Evolutionary conservation across 2,888 invertebrate species (phyloP), one percentile per base, ranked within the genome.

Genomic region (Ischnus inquisitorius): DNA sequence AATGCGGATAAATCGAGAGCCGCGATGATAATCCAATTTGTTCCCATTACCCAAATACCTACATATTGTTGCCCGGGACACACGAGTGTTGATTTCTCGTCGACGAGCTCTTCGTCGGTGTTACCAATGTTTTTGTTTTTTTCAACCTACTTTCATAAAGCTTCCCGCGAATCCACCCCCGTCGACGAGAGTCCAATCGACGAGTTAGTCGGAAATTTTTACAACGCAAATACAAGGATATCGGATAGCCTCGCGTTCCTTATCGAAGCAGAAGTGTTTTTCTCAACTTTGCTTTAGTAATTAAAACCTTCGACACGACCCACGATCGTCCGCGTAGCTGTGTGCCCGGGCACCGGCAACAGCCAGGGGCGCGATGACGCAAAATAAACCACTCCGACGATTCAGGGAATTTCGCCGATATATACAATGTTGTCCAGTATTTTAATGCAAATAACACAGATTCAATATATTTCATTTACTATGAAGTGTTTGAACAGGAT

Each of bases 11-110:
- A 34, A 34, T 34, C 34, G 34, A 41, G 3, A 4, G 25, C 12
- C 8, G 16, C 25, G 19, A 69, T 22, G 39, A 6, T 14, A 41
- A 57, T 1, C 12, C 57, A 22, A 41, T 34, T 71, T 80, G 83
- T 80, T 51, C 83, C 74, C 77, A 62, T 84, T 84, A 84, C 80
- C 84, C 80, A 74, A 78, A 80, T 84, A 84, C 84, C 78, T 57
- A 78, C 69, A 78, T 83, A 83, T 78, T 68, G 72, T 67, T 80
- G 34, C 65, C 43, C 51, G 65, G n/a, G 83, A 76, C 77, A 69
- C 34, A 12, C 48, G 16, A 79, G n/a, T 60, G 76, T 76, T 34
- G 64, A 79, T 71, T 83, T 76, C 76, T 67, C 83, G 48, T 48
- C 68, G 25, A 12, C 41, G 16, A 6, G 8, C n/a, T 2, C 28